Base-by-base conservation (phyloP, 1,140 invertebrate genomes). In the Lordiphosa mommai region DNA sequence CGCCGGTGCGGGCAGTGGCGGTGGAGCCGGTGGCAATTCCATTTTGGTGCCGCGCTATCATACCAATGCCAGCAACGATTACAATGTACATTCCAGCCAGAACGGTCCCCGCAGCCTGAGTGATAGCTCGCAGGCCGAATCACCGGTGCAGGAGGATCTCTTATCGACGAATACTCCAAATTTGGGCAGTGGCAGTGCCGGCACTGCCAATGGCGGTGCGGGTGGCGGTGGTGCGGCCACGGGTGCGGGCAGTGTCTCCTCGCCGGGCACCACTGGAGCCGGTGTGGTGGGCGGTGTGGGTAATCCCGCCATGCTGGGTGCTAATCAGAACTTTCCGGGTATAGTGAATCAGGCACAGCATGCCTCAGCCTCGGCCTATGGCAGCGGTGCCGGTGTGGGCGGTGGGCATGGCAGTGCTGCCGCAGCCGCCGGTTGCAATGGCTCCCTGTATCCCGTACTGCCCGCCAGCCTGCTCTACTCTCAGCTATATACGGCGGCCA, bases 391-490 rank as follows among this genome's bases (percentile, higher is more conserved):
- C 0, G 67, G 65, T 0, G 72, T 68, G 10, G 85, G 85, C 5
- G 77, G 69, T 2, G 80, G 76, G 2, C 76, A 73, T 46, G 85
- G 85, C 33, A 63, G 71, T 4, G 80, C 71, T 1, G 80, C 73
- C 6, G 61, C 76, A 0, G 76, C 72, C 29, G 52, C 80, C 13
- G 82, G 87, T 4, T 93, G 91, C 76, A 93, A 93, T 76, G 93
- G 93, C 61, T 93, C 92, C 0, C 88, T 93, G 0, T 94, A 94
- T 74, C 93, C 93, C 0, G 93, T 95, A 1, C 88, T 96, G 33
- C 94, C 95, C 0, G 93, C 93, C 7, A 95, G 94, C 74, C 90
- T 96, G 48, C 90, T 96, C 4, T 96, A 96, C 89, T 95, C 95
- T 9, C 94, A 96, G 77, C 89, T 96, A 10, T 96, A 96, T 55